These are phyloP conservation scores for Ganaspis brasiliensis DNA, from an alignment of 2,888 invertebrate genomes.

Conservation along the genomic window DNA sequence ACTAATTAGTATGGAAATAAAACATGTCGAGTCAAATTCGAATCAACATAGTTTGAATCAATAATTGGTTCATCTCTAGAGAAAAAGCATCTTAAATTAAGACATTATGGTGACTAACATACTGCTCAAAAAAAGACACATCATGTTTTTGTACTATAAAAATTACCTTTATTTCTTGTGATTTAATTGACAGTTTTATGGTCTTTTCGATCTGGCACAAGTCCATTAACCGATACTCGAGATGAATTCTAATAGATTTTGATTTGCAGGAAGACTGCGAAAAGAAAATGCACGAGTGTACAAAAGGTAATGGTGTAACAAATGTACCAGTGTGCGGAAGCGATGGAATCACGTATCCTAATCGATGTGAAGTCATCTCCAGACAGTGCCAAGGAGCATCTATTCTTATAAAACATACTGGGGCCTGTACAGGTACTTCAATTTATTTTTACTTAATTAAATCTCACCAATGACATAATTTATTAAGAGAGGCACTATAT, in stretches of 20 bases:
- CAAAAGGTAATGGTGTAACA: slow-evolving; percentile 67
- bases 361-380: slow-evolving; percentile 89
- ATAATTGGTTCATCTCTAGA: too few species aligned
- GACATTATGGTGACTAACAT: too few species aligned
- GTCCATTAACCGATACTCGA: not conserved
- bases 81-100: too few species aligned
- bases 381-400: slow-evolving; percentile 89
- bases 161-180: not conserved
- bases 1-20: too few species aligned
- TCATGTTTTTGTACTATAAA: too few species aligned
- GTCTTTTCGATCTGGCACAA: slow-evolving; percentile 5
- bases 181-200: not conserved
- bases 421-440: slow-evolving; percentile 86
- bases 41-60: too few species aligned
- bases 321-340: slow-evolving; percentile 87
- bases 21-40: too few species aligned
- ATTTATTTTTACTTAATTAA: not conserved
- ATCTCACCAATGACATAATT: too few species aligned
- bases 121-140: too few species aligned
- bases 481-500: too few species aligned
- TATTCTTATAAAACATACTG: slow-evolving; percentile 87
- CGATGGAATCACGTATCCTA: slow-evolving; percentile 91
- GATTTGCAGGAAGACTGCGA: slow-evolving; percentile 75
- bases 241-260: slow-evolving; percentile 29
- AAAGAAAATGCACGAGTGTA: slow-evolving; percentile 76